phyloP scores from a whole-genome alignment of 2,113 vertebrate species.

The Antigone vipio region DNA sequence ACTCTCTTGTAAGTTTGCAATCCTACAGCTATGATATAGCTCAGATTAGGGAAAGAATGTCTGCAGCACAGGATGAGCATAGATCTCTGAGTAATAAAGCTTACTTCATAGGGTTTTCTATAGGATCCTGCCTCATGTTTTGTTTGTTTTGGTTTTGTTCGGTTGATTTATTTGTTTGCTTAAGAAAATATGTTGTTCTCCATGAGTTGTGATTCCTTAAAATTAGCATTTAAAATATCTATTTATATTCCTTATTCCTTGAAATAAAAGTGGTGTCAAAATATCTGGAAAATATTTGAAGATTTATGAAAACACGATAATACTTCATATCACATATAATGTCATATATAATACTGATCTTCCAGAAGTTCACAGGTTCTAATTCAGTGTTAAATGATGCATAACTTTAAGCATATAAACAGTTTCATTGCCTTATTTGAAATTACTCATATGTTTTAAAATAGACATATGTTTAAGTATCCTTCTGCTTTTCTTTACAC shows the following conservation, averaged over 20 bases:
- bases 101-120: not conserved
- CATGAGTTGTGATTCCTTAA: not conserved
- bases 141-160: not conserved
- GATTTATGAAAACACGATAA: not conserved
- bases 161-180: not conserved
- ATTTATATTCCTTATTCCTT: not conserved
- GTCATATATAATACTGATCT: not conserved
- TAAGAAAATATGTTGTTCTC: not conserved
- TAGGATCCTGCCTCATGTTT: not conserved
- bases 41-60: not conserved
- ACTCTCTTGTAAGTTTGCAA: not conserved
- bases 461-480: not conserved
- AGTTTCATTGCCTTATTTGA: not conserved
- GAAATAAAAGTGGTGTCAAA: not conserved
- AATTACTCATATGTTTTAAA: not conserved
- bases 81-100: not conserved
- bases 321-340: not conserved
- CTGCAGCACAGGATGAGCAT: not conserved
- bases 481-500: not conserved
- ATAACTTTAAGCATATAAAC: not conserved
- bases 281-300: not conserved
- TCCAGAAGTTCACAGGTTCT: not conserved
- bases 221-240: not conserved
- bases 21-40: not conserved
- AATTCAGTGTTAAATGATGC: not conserved